Evolutionary conservation across 53 echinoderm and acorn worm genomes (phyloP).

Genomic region (Patiria pectinifera): DNA sequence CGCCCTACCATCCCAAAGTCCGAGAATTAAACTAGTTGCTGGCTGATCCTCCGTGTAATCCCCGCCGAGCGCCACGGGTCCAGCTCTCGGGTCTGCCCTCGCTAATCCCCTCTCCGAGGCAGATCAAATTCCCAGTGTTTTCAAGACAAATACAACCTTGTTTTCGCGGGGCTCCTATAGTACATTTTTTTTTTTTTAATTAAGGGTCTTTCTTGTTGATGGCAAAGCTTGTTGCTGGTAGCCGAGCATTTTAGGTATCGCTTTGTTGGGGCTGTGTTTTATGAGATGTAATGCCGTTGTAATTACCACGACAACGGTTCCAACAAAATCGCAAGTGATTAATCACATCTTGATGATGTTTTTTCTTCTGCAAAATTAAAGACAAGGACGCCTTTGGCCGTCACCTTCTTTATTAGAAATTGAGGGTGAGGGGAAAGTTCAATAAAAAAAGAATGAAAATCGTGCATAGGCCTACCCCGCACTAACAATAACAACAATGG

Average conservation of each 20-base stretch:
- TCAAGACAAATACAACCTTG: constrained; percentile 55
- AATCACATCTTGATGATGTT: background rate
- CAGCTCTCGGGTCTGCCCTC: background rate
- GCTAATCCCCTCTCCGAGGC: constrained; percentile 42
- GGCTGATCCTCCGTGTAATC: constrained; percentile 27
- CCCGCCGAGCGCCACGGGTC: background rate
- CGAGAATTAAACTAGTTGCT: constrained; percentile 9
- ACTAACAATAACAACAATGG: too few relatives aligned
- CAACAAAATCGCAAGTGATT: background rate
- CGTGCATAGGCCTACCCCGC: too few relatives aligned
- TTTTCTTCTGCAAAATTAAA: background rate
- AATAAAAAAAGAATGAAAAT: too few relatives aligned
- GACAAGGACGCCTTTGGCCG: too few relatives aligned
- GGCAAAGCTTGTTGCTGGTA: constrained; percentile 13
- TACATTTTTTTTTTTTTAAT: constrained; percentile 45
- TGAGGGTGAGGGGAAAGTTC: too few relatives aligned
- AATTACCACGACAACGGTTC: background rate
- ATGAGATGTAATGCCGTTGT: background rate
- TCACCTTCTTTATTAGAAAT: too few relatives aligned
- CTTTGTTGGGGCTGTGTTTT: background rate
- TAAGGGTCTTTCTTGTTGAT: background rate
- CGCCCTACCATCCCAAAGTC: background rate
- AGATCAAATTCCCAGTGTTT: constrained; percentile 39
- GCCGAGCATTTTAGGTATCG: background rate
- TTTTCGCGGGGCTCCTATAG: background rate